These are phyloP conservation scores for Elysia chlorotica DNA, from an alignment of 1,140 invertebrate species.

Conservation along the genomic window DNA sequence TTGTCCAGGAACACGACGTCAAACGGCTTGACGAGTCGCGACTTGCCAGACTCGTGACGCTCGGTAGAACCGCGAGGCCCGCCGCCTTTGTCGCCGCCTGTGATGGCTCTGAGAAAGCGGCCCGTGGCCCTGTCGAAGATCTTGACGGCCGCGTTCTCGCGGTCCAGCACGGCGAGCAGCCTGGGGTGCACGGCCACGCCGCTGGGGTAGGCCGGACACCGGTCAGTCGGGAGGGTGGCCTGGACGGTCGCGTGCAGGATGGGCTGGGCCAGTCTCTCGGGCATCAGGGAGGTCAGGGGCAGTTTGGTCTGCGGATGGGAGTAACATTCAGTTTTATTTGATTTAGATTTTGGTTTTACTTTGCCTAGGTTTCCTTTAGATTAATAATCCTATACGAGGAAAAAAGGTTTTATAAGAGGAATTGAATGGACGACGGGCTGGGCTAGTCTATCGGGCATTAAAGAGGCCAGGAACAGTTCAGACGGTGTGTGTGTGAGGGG, in stretches of 20 bases:
- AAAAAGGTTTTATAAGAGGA: too few species aligned
- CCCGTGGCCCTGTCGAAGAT: slow-evolving; percentile 39
- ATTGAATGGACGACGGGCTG: slow-evolving; percentile 26
- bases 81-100: too few species aligned
- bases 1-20: slow-evolving; percentile 48
- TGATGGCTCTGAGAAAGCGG: slow-evolving; percentile 19
- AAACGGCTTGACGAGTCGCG: slow-evolving; percentile 44
- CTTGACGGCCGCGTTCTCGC: slow-evolving; percentile 55
- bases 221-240: slow-evolving; percentile 29
- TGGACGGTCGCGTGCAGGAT: slow-evolving; percentile 34
- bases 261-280: slow-evolving; percentile 32
- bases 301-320: slow-evolving; percentile 17
- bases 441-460: slow-evolving; percentile 40
- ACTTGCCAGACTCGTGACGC: slow-evolving; percentile 30
- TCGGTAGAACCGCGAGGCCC: slow-evolving; percentile 46
- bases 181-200: slow-evolving; percentile 38
- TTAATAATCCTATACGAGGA: too few species aligned
- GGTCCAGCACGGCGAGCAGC: slow-evolving; percentile 44
- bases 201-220: slow-evolving; percentile 53
- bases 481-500: slow-evolving; percentile 16
- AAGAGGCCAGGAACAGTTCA: slow-evolving; percentile 26
- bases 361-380: too few species aligned
- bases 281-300: slow-evolving; percentile 37
- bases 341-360: too few species aligned
- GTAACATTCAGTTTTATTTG: too few species aligned